Percentiles rank a stretch among this genome's conserved stretches.
These are phyloP conservation scores for Gandaritis pyraliata DNA, from an alignment of 2,888 invertebrate genomes.

Conservation along the genomic window DNA sequence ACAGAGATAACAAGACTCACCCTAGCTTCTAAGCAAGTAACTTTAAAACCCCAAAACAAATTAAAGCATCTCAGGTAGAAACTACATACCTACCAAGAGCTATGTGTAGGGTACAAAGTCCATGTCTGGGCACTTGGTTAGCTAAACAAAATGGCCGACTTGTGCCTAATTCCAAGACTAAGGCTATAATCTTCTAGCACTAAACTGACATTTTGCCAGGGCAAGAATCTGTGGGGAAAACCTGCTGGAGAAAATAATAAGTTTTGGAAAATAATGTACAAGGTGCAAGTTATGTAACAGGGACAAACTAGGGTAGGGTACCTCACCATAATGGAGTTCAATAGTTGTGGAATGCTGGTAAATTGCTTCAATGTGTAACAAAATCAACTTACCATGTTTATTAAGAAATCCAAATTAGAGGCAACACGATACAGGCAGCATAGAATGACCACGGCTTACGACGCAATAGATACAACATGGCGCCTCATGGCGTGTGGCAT, in stretches of 20 bases:
- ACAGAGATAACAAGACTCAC: no score
- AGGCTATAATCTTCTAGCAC: background rate
- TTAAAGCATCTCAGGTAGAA: no score
- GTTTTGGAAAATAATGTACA: no score
- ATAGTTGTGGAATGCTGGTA: background rate
- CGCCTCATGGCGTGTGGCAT: conserved; percentile 57
- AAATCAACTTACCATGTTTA: conserved; percentile 71
- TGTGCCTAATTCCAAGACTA: background rate
- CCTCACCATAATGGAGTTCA: background rate
- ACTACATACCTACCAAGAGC: background rate
- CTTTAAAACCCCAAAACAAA: no score
- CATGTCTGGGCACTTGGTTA: conserved; percentile 1
- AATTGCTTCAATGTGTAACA: conserved; percentile 7
- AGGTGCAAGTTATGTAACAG: no score
- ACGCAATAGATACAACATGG: conserved; percentile 69
- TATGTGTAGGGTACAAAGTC: conserved; percentile 13
- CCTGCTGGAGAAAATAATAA: no score
- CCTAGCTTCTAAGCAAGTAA: no score
- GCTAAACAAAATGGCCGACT: conserved; percentile 18
- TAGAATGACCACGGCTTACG: conserved; percentile 68
- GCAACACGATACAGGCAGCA: conserved; percentile 52
- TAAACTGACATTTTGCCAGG: background rate
- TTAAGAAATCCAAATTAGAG: conserved; percentile 52
- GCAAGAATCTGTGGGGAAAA: no score
- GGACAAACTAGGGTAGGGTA: no score